phyloP scores from a whole-genome alignment of 1,140 invertebrate species.

The Monochamus saltuarius region DNA sequence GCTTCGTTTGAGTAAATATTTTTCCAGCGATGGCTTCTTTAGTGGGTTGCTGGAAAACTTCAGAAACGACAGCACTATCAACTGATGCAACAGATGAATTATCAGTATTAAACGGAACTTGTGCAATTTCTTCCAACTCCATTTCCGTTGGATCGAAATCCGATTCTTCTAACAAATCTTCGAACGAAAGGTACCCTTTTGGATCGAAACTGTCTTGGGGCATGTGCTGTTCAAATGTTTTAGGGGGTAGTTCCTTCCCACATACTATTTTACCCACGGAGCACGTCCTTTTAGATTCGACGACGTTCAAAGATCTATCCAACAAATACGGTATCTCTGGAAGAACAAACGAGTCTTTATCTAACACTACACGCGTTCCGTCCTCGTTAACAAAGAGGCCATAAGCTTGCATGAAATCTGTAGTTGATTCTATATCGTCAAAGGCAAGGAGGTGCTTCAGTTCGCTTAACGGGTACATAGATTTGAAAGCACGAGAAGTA shows the following conservation, averaged over 20 bases:
- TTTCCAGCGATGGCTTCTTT: constrained; percentile 3
- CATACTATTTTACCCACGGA: constrained; percentile 66
- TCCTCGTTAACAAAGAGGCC: constrained; percentile 59
- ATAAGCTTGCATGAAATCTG: constrained; percentile 64
- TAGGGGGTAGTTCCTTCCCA: constrained; percentile 59
- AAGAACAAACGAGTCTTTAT: constrained; percentile 59
- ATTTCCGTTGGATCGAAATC: constrained; percentile 10
- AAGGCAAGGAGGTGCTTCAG: constrained; percentile 66
- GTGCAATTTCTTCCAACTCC: neutral
- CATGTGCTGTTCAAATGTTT: constrained; percentile 55
- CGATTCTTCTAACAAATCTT: constrained; percentile 35
- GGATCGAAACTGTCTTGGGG: constrained; percentile 69
- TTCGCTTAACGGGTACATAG: constrained; percentile 63
- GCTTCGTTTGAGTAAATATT: constrained; percentile 9
- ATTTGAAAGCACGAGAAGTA: constrained; percentile 58
- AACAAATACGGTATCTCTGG: constrained; percentile 61
- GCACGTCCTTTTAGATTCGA: constrained; percentile 63
- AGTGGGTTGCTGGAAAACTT: constrained; percentile 11
- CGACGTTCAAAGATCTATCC: constrained; percentile 62
- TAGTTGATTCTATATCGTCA: constrained; percentile 61
- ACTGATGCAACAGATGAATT: neutral
- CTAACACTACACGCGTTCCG: constrained; percentile 59
- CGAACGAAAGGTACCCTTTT: constrained; percentile 62
- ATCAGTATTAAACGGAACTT: neutral
- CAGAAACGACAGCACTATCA: neutral